Evolutionary conservation across 2,113 vertebrate genomes (phyloP).

Genomic region (Sphyrna mokarran): DNA sequence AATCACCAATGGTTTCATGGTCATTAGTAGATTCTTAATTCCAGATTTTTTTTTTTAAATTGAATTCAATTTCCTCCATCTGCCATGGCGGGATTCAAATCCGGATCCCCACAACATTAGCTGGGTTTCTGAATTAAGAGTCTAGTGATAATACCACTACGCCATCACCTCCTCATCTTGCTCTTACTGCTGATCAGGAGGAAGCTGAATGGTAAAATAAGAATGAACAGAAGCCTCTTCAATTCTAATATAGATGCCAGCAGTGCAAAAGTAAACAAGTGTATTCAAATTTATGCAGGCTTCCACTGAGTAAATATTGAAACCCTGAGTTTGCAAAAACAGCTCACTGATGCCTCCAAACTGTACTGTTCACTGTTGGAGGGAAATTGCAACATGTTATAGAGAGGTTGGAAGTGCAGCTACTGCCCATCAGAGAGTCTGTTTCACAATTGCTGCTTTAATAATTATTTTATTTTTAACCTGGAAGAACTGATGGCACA

Average conservation of each 20-base stretch:
- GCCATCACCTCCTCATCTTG: neutral
- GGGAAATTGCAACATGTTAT: neutral
- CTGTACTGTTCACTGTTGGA: neutral
- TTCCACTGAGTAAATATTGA: neutral
- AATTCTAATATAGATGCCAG: neutral
- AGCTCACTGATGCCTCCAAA: neutral
- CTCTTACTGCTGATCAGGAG: neutral
- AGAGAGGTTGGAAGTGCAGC: neutral
- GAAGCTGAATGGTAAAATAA: neutral
- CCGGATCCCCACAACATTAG: too few species aligned
- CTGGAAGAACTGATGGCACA: neutral
- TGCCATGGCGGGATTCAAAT: too few species aligned
- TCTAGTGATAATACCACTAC: neutral
- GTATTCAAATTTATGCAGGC: neutral
- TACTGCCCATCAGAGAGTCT: neutral
- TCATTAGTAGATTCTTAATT: too few species aligned
- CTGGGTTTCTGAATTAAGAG: too few species aligned
- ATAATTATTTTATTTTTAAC: neutral
- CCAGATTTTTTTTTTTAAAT: too few species aligned
- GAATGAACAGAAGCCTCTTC: neutral
- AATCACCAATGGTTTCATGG: too few species aligned
- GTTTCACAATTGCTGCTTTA: neutral
- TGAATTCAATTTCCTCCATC: too few species aligned
- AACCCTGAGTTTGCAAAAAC: neutral
- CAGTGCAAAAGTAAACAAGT: neutral